Evolutionary conservation across 2,888 invertebrate genomes (phyloP), one percentile per base, ranked within the genome.

Genomic region (Podotricha telesiphe): DNA sequence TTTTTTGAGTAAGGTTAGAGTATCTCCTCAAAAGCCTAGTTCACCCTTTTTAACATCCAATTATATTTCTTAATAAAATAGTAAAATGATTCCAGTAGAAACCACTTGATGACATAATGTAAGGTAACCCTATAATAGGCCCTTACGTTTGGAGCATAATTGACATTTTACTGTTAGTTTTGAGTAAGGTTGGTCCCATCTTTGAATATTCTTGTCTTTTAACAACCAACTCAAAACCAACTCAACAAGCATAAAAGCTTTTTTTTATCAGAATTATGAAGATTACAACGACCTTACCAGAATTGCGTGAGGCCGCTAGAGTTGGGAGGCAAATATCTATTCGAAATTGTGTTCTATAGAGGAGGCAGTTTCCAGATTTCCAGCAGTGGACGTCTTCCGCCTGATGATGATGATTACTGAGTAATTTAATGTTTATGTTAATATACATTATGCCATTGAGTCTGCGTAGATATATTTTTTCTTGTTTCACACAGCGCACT

Each of bases 151-250:
- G 77, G 77, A 13, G 80, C 79, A 80, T 80, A 83, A 86, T 87
- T 80, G 82, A 81, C 84, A 84, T 79, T 85, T 86, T 83, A 79
- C 76, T 82, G 80, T 79, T 76, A 80, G 83, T 80, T 78, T 82
- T 78, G 81, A 82, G 80, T 77, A 79, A 75, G 75, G 74, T 78
- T 75, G 71, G 53, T 56, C 69, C 62, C 64, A 59, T 42, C 22
- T 22, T 59, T 45, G 2, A 4, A 59, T 20, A 40, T 40, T 65
- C 68, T 59, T 78, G 76, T 74, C 63, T 59, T 71, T 73, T 75
- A 70, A 84, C 80, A 86, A 88, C 86, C 82, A 80, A 79, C 84
- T 84, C 75, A 85, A 81, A 81, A 83, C 79, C 83, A 83, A 86
- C 81, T 87, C 85, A 87, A 87, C 83, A 85, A 76, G 78, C 82